Evolutionary conservation across 2,797 vertebrate genomes (phyloP), one percentile per base, ranked within the genome.

Genomic region (Typhlichthys eigenmanni): DNA sequence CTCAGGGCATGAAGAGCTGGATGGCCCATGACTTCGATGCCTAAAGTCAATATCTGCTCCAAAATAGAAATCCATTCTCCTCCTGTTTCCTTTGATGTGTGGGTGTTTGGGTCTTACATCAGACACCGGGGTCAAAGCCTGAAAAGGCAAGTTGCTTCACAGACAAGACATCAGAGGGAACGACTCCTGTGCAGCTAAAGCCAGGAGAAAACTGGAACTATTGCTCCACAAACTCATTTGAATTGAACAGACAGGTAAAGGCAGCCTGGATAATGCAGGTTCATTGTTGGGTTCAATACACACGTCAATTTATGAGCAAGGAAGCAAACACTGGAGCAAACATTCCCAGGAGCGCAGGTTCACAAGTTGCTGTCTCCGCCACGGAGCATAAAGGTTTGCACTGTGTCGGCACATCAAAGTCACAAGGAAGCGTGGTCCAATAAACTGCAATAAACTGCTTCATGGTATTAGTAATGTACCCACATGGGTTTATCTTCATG

Each of bases 361-460:
- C 69, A 59, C 75, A 24, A 72, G 69, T 67, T 84, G 92, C 92
- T 88, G 92, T 93, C 93, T 93, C 91, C 92, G 89, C 90, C 90
- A 87, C 92, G 91, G 71, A 92, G 88, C 90, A 88, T 92, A 92
- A 93, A 94, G 93, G 92, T 94, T 80, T 74, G 90, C 88, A 74
- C 76, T 82, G 66, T 83, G 92, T 92, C 85, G 90, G 83, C 74
- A 95, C 94, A 95, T 96, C 95, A 96, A 96, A 96, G 91, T 16
- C 80, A 85, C 83, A 71, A 82, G 92, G 93, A 92, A 92, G 87
- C 88, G 81, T 74, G 88, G 88, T 92, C 91, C 91, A 90, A 81
- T 89, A 38, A 91, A 89, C 17, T 19, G 90, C 90, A 88, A 91
- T 93, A 95, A 96, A 95, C 90, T 72, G 68, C 82, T 84, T 84